A percentile compares a stretch with the other conserved stretches of the same genome.
Conservation (phyloP, 2,797 vertebrate species). For the Psittacula echo region DNA sequence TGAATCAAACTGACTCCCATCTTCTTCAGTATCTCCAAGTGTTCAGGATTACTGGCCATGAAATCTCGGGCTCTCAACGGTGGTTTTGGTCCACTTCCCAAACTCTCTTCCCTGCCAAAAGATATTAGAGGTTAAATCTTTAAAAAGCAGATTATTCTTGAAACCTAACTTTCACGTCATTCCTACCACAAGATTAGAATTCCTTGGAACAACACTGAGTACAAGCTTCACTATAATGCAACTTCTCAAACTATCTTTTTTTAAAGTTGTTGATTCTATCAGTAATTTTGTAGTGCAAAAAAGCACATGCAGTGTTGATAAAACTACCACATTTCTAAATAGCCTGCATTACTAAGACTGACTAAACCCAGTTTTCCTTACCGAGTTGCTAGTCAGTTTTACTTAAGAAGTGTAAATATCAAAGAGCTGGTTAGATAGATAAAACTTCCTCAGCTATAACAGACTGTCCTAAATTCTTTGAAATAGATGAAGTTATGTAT, state of each 20-base stretch:
- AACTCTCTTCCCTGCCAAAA: conserved; percentile 81
- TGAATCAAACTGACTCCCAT: conserved; percentile 99
- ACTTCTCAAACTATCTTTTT: not conserved
- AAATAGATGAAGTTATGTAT: not conserved
- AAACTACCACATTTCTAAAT: not conserved
- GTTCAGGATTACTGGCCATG: conserved; percentile 97
- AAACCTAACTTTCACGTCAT: not conserved
- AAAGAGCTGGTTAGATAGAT: not conserved
- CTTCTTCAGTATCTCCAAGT: conserved; percentile 94
- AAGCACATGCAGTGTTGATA: not conserved
- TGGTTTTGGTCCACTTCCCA: conserved; percentile 82
- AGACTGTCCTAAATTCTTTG: not conserved
- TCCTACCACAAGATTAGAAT: not conserved
- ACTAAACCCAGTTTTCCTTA: not conserved
- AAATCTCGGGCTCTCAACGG: conserved; percentile 96
- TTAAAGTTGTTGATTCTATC: not conserved
- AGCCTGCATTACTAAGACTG: not conserved
- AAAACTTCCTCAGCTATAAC: not conserved
- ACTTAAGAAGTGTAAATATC: not conserved
- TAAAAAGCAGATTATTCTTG: not conserved
- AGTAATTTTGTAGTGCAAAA: not conserved
- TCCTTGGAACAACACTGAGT: not conserved
- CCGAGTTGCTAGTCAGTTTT: not conserved
- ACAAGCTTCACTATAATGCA: not conserved
- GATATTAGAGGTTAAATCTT: conserved; percentile 37